Evolutionary conservation across 2,113 vertebrate genomes (phyloP).

Genomic region (Hystrix cristata): DNA sequence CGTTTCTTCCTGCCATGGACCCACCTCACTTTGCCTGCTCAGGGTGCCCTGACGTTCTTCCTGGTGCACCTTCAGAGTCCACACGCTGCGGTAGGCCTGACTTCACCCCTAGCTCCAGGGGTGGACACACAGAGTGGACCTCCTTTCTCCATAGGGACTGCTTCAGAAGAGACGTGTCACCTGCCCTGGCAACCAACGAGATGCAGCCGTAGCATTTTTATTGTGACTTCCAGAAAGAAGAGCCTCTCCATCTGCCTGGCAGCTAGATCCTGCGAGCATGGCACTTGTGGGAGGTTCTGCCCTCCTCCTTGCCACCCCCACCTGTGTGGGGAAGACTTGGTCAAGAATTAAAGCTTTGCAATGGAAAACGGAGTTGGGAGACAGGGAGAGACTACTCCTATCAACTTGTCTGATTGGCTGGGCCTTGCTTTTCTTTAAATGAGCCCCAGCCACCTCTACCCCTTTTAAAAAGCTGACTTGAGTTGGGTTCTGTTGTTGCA

Average conservation of each 20-base stretch:
- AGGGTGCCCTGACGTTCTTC: background rate
- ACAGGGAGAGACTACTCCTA: background rate
- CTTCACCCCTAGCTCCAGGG: background rate
- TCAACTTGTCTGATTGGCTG: background rate
- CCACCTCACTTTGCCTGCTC: background rate
- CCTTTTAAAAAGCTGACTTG: background rate
- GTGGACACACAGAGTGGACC: background rate
- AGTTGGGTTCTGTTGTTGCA: background rate
- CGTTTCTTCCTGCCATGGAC: background rate
- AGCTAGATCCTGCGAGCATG: background rate
- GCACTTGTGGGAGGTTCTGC: background rate
- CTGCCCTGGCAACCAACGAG: background rate
- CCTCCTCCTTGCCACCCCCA: rapidly evolving
- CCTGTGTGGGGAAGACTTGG: background rate
- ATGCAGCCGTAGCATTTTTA: background rate
- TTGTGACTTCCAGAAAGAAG: background rate
- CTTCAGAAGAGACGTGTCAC: background rate
- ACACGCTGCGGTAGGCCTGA: background rate
- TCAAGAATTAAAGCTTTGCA: background rate
- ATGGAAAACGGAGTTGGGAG: background rate
- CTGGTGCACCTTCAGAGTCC: no score
- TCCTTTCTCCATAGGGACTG: background rate
- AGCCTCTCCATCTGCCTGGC: background rate
- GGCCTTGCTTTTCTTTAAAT: background rate
- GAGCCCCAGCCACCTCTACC: background rate